Evolutionary conservation across 2,797 vertebrate species (phyloP), one percentile per base, ranked within the genome.

Genomic region (Helostoma temminkii): DNA sequence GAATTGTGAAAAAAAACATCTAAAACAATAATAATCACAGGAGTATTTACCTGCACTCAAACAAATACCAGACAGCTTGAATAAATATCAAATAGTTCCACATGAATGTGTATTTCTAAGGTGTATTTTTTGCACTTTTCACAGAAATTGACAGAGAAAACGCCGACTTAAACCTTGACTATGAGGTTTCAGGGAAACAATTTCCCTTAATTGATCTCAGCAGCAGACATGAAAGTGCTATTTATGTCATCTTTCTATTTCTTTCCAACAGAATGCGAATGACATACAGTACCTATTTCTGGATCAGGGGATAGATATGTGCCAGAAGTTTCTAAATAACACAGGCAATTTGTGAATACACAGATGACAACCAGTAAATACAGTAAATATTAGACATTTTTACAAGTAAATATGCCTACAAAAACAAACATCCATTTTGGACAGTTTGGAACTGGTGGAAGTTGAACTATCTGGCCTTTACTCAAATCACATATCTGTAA

Each of bases 181-280:
- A 19, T 64, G 48, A 49, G 46, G 74, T 52, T 69, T 69, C 58
- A 47, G 48, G 28, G 26, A 71, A 75, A 70, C 47, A 70, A 71
- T 71, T 74, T 71, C 54, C 25, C 45, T 47, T 54, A 49, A 73
- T 73, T 67, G 54, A 74, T 71, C 48, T 48, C 48, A 66, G 53
- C 24, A 25, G 64, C 61, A 49, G 68, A 47, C 41, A 24, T 41
- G 21, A 43, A 52, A 50, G 24, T 45, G 60, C 47, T 53, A 15
- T n/a, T 43, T 37, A 32, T 32, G 34, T 55, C 18, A 32, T 65
- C 18, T 57, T 56, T 24, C 9, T 11, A 45, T 1, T 28, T 11
- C n/a, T 25, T 19, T 2, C 26, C 12, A 19, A 9, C 26, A 19
- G 49, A 42, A 45, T 39, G 52, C 62, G 16, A 15, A 22, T 25